These are phyloP conservation scores for Labroides dimidiatus DNA, from an alignment of 2,797 vertebrate species.

Conservation along the genomic window DNA sequence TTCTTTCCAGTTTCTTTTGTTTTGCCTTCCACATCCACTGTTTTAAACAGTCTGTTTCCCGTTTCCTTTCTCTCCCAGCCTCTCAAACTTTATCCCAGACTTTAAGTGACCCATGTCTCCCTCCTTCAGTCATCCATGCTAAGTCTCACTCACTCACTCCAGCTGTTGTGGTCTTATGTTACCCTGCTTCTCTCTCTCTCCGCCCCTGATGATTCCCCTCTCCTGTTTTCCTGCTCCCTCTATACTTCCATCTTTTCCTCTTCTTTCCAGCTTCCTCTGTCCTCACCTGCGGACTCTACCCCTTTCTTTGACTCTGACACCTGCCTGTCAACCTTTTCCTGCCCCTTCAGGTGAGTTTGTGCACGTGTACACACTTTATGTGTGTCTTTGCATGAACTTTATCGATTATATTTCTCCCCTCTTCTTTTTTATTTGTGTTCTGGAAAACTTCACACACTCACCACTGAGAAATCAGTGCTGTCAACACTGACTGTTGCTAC, in stretches of 20 bases:
- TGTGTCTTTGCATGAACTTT: conserved; percentile 31
- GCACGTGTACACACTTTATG: neutral
- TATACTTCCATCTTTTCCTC: conserved; percentile 13
- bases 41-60: conserved; percentile 31
- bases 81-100: conserved; percentile 11
- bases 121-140: conserved; percentile 14
- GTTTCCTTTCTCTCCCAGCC: conserved; percentile 18
- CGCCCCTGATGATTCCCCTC: conserved; percentile 37
- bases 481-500: conserved; percentile 40
- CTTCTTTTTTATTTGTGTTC: conserved; percentile 13
- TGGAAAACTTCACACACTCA: conserved; percentile 13
- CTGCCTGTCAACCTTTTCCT: conserved; percentile 67
- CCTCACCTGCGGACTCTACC: conserved; percentile 61
- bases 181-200: conserved; percentile 27
- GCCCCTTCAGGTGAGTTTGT: conserved; percentile 76
- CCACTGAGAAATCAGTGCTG: conserved; percentile 41
- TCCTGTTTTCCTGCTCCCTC: conserved; percentile 34
- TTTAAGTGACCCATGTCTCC: conserved; percentile 37
- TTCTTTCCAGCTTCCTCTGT: conserved; percentile 54
- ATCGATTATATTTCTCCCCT: neutral
- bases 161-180: conserved; percentile 29
- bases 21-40: conserved; percentile 1
- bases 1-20: conserved; percentile 6
- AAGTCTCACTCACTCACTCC: conserved; percentile 13
- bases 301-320: conserved; percentile 65